Evolutionary conservation across 2,797 vertebrate genomes (phyloP), one percentile per base, ranked within the genome.

Genomic region (Caiman crocodilus): DNA sequence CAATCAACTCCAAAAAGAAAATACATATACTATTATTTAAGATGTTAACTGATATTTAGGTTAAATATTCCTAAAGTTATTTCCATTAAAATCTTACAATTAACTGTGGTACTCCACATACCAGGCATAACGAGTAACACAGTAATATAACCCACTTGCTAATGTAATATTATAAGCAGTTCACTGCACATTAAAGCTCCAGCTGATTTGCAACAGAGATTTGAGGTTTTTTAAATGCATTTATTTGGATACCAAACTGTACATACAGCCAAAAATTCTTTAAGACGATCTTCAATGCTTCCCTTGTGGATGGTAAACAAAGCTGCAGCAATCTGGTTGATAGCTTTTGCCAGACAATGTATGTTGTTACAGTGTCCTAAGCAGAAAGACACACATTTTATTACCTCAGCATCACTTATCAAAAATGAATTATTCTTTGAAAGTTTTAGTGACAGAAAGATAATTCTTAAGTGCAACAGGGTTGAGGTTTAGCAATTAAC

Each of bases 221-320:
- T 73, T 15, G 42, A 20, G 17, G 69, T 50, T 73, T n/a, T 69
- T 73, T 50, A 20, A 26, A 87, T 21, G 63, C 26, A 71, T 32
- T 76, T 42, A 81, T 73, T 88, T 76, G 81, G 71, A 81, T 90
- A 81, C 73, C 15, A 69, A 92, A 88, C 56, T 64, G 82, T 94
- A 98, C 99, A 94, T 98, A 99, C 99, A 55, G 99, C 99, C 93
- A 99, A 97, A 97, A 99, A 99, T 98, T 99, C 99, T 95, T 99
- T 99, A 26, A 99, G 99, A 32, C 99, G 99, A 88, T 99, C 99
- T 97, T 99, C 99, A 94, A 99, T 99, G 98, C 99, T 99, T 95
- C 99, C 99, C 98, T 99, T 99, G 98, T 99, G 99, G 97, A 99
- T 99, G 93, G 99, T 99, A 97, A 99, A 99, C 82, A 99, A 98